Conservation (phyloP, 2,888 invertebrate species). For the Amiota communis region DNA sequence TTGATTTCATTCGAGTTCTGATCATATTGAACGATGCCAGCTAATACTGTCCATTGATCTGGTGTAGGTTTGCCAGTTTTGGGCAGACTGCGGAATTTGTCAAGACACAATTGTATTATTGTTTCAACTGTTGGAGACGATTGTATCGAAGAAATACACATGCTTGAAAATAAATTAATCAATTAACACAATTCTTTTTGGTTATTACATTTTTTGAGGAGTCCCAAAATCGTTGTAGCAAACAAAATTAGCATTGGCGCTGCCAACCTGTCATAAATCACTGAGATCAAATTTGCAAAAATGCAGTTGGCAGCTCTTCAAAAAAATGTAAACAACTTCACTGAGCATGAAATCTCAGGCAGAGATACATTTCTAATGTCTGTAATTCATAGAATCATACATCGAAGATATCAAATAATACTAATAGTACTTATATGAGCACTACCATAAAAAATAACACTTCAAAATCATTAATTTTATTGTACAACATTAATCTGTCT, state of each 20-base stretch:
- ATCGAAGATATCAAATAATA: no score
- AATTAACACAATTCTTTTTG: no score
- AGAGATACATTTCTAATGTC: no score
- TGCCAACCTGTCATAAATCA: not conserved
- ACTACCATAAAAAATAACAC: no score
- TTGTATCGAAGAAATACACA: not conserved
- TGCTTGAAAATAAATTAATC: not conserved
- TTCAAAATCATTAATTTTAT: no score
- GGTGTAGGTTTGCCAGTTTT: constrained; percentile 86
- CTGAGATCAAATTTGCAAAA: not conserved
- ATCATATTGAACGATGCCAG: constrained; percentile 80
- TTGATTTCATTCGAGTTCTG: constrained; percentile 66
- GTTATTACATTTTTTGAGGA: no score
- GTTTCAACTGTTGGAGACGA: constrained; percentile 59
- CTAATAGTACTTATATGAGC: no score
- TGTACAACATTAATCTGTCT: no score
- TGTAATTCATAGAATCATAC: no score
- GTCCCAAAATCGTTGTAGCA: not conserved
- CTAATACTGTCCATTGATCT: constrained; percentile 88
- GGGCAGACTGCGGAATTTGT: constrained; percentile 78
- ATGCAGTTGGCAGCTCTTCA: not conserved
- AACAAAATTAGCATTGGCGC: not conserved
- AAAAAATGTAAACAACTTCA: constrained; percentile 3
- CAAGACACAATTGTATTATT: constrained; percentile 77
- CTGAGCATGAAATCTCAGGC: no score